Base-by-base conservation (phyloP, 2,888 invertebrate species). In the Brachylomia viminalis region DNA sequence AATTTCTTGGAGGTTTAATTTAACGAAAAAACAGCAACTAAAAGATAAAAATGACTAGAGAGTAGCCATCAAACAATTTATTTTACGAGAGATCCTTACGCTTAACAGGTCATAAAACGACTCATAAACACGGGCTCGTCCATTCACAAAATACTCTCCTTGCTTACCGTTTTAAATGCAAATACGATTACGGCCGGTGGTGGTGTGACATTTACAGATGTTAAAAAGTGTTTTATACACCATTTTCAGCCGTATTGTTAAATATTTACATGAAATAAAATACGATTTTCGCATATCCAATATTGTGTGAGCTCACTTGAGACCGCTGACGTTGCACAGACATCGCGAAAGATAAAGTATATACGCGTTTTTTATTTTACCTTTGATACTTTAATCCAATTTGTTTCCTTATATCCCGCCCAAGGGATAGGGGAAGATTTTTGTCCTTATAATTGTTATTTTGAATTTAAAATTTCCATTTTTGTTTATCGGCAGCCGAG, bases 301-400 rank as follows among this genome's bases (percentile, higher is more conserved):
- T 90, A 79, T 72, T 82, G 56, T 74, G 45, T 86, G 87, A 77
- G 80, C 84, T 72, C 79, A 86, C 89, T 85, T 79, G 87, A 85
- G 77, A 85, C 64, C 42, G 85, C 84, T 95, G 95, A 96, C 91
- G 92, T 90, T 94, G 89, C 89, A 90, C 96, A 96, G 95, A 94
- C 94, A 91, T 92, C 88, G 92, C 91, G 86, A 87, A 92, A 93
- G 91, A 94, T 93, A 93, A 93, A 94, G 92, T 93, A 94, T 93
- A 93, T 91, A 84, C 92, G 90, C 90, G 88, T 95, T 96, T 96
- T 96, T 96, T 96, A 95, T 96, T 95, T 95, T 94, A 96, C 95
- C 96, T 96, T 96, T 96, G 96, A 96, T 96, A 96, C 92, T 96
- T 95, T 96, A 96, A 96, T 96, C 96, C 95, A 96, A 96, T 96